A percentile compares a stretch with the other conserved stretches of the same genome.
Conservation (phyloP, 2,888 invertebrate genomes). For the Mactromeris polynyma region DNA sequence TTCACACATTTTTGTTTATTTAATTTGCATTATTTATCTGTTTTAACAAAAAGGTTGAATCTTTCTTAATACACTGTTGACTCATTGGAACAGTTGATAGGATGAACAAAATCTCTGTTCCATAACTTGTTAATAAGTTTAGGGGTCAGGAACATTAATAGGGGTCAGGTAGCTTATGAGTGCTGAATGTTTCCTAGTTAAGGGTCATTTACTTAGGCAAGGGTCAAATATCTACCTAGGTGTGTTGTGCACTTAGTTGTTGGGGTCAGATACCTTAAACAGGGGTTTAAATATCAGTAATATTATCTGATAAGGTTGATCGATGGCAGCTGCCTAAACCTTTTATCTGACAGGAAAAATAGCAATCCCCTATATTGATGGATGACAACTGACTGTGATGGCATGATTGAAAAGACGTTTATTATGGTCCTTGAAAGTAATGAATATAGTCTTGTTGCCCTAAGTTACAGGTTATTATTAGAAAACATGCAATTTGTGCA, state of each 20-base stretch:
- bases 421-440: too few relatives aligned
- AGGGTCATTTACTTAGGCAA: neutral
- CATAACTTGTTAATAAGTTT: neutral
- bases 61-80: neutral
- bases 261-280: neutral
- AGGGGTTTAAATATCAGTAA: neutral
- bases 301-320: slow-evolving; percentile 5
- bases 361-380: neutral
- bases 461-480: too few relatives aligned
- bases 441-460: too few relatives aligned
- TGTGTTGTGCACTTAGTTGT: neutral
- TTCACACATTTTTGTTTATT: slow-evolving; percentile 1
- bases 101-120: too few relatives aligned
- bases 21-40: neutral
- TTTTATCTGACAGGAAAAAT: neutral
- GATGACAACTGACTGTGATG: neutral
- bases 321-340: neutral
- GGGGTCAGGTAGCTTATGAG: neutral
- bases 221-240: neutral
- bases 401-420: neutral
- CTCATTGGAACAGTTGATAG: neutral
- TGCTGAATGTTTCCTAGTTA: neutral
- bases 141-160: neutral
- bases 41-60: neutral
- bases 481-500: too few relatives aligned